Conservation (phyloP, 2,113 vertebrate species). For the Myotis davidii region DNA sequence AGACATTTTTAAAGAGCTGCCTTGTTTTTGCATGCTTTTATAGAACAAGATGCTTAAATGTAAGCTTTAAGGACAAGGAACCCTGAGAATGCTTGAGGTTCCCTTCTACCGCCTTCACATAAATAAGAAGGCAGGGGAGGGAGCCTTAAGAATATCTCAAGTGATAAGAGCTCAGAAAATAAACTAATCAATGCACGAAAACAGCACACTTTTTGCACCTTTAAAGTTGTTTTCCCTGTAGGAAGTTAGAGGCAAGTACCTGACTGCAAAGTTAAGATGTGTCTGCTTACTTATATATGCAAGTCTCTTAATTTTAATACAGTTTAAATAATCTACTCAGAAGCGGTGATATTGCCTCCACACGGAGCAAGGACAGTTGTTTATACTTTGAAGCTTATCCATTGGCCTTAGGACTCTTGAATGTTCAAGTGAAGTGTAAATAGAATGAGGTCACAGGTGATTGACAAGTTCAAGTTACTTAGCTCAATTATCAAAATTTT, state of each 20-base stretch:
- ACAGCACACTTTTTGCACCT: neutral
- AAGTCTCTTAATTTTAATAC: neutral
- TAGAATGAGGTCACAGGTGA: constrained; percentile 82
- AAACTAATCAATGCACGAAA: neutral
- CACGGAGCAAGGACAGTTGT: neutral
- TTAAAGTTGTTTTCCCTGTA: neutral
- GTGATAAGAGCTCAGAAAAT: neutral
- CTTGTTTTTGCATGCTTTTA: neutral
- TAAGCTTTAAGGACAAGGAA: neutral
- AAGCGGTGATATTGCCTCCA: neutral
- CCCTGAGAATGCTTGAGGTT: neutral
- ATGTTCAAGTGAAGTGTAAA: constrained; percentile 70
- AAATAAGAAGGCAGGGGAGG: neutral
- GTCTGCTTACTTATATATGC: neutral
- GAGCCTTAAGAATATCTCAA: neutral
- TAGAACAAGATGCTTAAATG: neutral
- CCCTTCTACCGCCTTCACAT: neutral
- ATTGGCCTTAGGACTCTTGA: constrained; percentile 50
- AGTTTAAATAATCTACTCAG: neutral
- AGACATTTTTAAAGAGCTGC: neutral
- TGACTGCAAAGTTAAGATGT: neutral
- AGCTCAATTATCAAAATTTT: constrained; percentile 84
- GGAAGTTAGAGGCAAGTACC: neutral
- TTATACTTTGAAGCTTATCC: neutral
- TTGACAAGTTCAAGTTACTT: constrained; percentile 83